Base-by-base conservation (phyloP, 2,888 invertebrate genomes). In the Lochmaea capreae region DNA sequence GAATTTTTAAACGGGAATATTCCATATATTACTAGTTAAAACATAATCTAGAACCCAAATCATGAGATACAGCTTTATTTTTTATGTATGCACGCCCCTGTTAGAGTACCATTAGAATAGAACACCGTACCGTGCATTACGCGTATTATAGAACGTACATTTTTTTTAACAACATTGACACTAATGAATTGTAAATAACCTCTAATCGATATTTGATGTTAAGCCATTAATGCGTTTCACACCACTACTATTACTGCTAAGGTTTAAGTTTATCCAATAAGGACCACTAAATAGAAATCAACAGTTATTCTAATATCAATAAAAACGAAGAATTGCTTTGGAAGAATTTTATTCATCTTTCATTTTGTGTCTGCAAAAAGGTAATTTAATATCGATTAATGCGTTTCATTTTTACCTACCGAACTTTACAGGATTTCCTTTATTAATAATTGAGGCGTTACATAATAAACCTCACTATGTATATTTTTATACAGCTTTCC, bases 131-230 rank as follows among this genome's bases (percentile, higher is more conserved):
- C 14, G 52, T 65, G 65, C 52, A 63, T 18, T 65, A 26, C 42
- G 54, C 33, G 22, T 68, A 33, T 33, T 33, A 26, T 57, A 42
- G 58, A 65, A 14, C n/a, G 57, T 46, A 46, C 46, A 22, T 59
- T 26, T 68, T 59, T 68, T 62, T 61, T 9, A 62, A 68, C 68
- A 61, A 58, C 67, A 58, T 46, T 59, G 65, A 58, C 62, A 65
- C 52, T 71, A 71, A 71, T 71, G 71, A 71, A 71, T 71, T 65
- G 71, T 71, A 71, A 71, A 71, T 65, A 71, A 42, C 12, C 71
- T 18, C 71, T 71, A 71, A 71, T 71, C 71, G 71, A 71, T 62
- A 58, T 71, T 71, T 65, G 62, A 71, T 71, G 71, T 71, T 58
- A 33, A 58, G 26, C 46, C n/a, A 71, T 71, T 71, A 57, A 42